phyloP scores from a whole-genome alignment of 2,113 vertebrate genomes.

The Scytalopus superciliaris region DNA sequence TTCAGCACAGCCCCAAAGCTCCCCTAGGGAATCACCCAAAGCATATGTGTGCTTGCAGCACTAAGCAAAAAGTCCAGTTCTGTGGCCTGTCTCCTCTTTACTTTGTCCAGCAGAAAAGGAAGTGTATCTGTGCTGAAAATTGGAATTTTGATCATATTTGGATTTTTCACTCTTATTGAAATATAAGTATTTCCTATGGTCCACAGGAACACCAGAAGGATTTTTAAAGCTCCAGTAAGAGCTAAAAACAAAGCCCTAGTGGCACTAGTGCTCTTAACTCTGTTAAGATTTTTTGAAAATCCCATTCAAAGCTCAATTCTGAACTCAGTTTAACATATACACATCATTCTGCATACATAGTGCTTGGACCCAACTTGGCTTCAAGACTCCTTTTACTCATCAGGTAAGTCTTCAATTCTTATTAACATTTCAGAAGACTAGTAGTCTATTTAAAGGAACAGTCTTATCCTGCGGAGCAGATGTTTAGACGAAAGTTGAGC shows the following conservation, averaged over 20 bases:
- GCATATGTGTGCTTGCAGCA: background rate
- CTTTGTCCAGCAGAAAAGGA: background rate
- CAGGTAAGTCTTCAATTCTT: background rate
- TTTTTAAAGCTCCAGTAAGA: background rate
- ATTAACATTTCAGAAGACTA: background rate
- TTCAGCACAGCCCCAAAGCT: background rate
- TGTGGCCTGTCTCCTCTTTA: background rate
- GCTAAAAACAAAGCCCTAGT: background rate
- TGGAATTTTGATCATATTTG: background rate
- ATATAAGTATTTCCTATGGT: background rate
- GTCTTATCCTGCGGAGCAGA: background rate
- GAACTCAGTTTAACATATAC: background rate
- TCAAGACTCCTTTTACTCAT: background rate
- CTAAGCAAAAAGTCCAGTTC: background rate
- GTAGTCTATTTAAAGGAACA: background rate
- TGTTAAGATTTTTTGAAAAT: background rate
- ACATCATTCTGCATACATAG: background rate
- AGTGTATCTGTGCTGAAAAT: background rate
- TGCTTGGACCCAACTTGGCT: background rate
- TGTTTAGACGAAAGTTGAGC: background rate
- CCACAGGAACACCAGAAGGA: background rate
- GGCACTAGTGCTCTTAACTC: background rate
- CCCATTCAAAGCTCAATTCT: background rate
- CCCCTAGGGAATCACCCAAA: background rate
- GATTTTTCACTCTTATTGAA: background rate